phyloP scores from a whole-genome alignment of 2,888 invertebrate species.

The Cheilosia pagana region DNA sequence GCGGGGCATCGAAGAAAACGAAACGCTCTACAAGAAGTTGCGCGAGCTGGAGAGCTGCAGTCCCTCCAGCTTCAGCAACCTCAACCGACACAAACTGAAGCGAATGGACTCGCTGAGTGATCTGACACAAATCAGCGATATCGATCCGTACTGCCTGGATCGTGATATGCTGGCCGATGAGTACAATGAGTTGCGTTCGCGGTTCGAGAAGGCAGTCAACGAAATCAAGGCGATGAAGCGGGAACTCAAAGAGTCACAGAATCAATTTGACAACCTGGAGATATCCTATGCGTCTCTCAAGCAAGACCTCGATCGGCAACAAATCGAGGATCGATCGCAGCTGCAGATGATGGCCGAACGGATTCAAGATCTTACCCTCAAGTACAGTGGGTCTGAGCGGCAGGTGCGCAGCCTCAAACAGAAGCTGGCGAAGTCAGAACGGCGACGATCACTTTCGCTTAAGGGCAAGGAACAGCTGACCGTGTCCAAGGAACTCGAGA shows the following conservation, averaged over 20 bases:
- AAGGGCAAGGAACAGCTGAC: constrained; percentile 93
- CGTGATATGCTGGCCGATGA: constrained; percentile 92
- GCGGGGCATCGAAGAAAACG: constrained; percentile 91
- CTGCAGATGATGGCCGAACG: constrained; percentile 91
- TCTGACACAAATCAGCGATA: constrained; percentile 91
- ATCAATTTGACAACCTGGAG: constrained; percentile 91
- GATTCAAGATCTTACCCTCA: constrained; percentile 92
- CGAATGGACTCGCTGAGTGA: constrained; percentile 92
- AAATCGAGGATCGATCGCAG: constrained; percentile 87
- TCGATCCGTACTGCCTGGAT: constrained; percentile 89
- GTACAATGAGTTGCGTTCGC: constrained; percentile 89
- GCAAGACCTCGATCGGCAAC: constrained; percentile 89
- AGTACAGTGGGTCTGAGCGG: constrained; percentile 91
- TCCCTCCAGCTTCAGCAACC: constrained; percentile 81
- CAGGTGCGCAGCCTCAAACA: constrained; percentile 91
- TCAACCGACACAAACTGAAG: constrained; percentile 82
- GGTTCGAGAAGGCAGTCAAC: constrained; percentile 92
- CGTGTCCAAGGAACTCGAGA: constrained; percentile 92
- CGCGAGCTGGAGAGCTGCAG: constrained; percentile 88
- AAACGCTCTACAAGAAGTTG: constrained; percentile 88
- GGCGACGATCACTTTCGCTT: constrained; percentile 91
- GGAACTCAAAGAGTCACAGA: constrained; percentile 91
- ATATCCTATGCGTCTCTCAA: constrained; percentile 90
- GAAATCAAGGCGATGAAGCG: constrained; percentile 93
- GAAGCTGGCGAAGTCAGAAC: constrained; percentile 91